A percentile compares a stretch with the other conserved stretches of the same genome.
Evolutionary conservation across 1,140 invertebrate species (phyloP).

Genomic region (Drosophila ironensis): DNA sequence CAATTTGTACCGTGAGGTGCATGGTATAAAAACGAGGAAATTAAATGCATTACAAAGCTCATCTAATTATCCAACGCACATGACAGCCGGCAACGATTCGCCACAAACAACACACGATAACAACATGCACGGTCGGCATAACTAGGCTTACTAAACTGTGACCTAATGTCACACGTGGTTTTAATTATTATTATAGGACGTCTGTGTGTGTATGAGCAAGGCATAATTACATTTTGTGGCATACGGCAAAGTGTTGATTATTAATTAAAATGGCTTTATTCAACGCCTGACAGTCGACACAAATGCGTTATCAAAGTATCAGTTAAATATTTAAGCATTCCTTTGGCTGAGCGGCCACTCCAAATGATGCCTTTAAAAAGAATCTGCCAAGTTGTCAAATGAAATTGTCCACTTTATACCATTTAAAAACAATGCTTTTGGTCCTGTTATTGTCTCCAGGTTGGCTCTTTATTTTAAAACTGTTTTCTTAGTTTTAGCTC

Average conservation of each 20-base stretch:
- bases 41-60: conserved; percentile 20
- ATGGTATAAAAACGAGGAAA: conserved; percentile 4
- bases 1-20: not conserved
- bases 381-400: not conserved
- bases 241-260: conserved; percentile 76
- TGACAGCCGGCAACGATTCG: conserved; percentile 20
- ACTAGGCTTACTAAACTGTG: conserved; percentile 64
- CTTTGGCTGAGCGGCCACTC: conserved; percentile 51
- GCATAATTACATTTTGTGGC: conserved; percentile 75
- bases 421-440: too few species aligned
- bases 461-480: not conserved
- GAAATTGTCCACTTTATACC: too few species aligned
- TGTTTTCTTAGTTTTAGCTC: not conserved
- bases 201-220: not conserved
- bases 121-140: conserved; percentile 9
- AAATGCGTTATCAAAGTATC: conserved; percentile 48
- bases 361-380: conserved; percentile 22
- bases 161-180: conserved; percentile 75
- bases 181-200: conserved; percentile 67
- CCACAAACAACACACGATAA: not conserved
- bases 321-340: conserved; percentile 75
- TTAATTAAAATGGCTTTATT: conserved; percentile 80
- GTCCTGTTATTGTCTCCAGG: too few species aligned
- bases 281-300: conserved; percentile 33
- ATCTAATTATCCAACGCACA: conserved; percentile 35